Base-by-base conservation (phyloP, 2,888 invertebrate species). In the Enchytraeus crypticus region DNA sequence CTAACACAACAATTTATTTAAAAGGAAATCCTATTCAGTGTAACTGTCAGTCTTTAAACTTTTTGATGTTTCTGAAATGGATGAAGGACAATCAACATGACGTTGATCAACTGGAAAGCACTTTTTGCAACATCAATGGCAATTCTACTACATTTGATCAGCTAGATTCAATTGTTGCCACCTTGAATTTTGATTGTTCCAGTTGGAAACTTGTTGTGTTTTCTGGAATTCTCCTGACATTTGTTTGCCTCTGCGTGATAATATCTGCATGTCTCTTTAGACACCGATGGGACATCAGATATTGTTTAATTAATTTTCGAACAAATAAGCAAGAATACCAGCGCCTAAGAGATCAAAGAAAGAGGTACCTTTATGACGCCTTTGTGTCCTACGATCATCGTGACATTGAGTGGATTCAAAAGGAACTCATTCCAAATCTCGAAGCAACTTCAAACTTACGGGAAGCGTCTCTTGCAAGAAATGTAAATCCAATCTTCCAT, bases 271-370 rank as follows among this genome's bases (percentile, higher is more conserved):
- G 46, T 5, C 27, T 30, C 5, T 32, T n/a, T 11, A 46, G 45
- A 27, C 45, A 57, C 26, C 27, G 49, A n/a, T 57, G 57, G 57
- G 49, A 49, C 57, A 30, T 57, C 32, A 46, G 57, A 14, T 57
- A 57, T 26, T 57, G 18, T 26, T 29, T 46, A 1, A 4, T 49
- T n/a, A n/a, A n/a, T n/a, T n/a, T n/a, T n/a, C n/a, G n/a, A n/a
- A n/a, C n/a, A n/a, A n/a, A n/a, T n/a, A n/a, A n/a, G n/a, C n/a
- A n/a, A n/a, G n/a, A n/a, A n/a, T n/a, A n/a, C n/a, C n/a, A n/a
- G n/a, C n/a, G n/a, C n/a, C n/a, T n/a, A n/a, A n/a, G n/a, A n/a
- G n/a, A n/a, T n/a, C n/a, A n/a, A n/a, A n/a, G n/a, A n/a, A n/a
- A n/a, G n/a, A n/a, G n/a, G n/a, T n/a, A n/a, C n/a, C n/a, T n/a